Evolutionary conservation across 1,140 invertebrate species (phyloP).

Genomic region (Zaprionus taronus): DNA sequence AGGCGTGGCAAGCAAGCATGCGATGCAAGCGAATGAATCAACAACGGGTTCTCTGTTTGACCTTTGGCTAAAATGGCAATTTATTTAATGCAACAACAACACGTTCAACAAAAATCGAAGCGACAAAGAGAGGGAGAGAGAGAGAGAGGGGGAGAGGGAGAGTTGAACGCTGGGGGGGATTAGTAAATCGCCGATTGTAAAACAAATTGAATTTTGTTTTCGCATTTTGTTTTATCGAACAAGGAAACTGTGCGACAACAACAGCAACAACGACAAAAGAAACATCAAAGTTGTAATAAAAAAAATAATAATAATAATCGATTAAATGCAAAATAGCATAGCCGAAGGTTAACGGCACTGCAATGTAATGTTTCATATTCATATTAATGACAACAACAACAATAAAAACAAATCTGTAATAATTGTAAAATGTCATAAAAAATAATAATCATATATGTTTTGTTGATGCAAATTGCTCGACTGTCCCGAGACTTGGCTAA

Average conservation of each 20-base stretch:
- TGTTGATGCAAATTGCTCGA: background rate
- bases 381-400: background rate
- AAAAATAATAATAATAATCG: slow-evolving; percentile 23
- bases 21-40: slow-evolving; percentile 45
- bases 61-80: slow-evolving; percentile 53
- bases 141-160: background rate
- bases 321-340: background rate
- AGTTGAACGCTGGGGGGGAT: background rate
- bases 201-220: slow-evolving; percentile 39
- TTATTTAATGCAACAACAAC: slow-evolving; percentile 36
- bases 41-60: slow-evolving; percentile 47
- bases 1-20: background rate
- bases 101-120: slow-evolving; percentile 11
- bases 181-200: slow-evolving; percentile 35
- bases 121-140: slow-evolving; percentile 13
- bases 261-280: slow-evolving; percentile 1
- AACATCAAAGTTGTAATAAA: slow-evolving; percentile 9
- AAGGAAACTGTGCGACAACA: slow-evolving; percentile 41
- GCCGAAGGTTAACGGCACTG: background rate
- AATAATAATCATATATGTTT: background rate
- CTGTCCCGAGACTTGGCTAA: background rate
- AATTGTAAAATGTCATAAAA: slow-evolving; percentile 5
- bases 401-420: slow-evolving; percentile 21
- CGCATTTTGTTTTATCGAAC: slow-evolving; percentile 40
- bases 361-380: background rate